Conservation (phyloP, 1,140 invertebrate genomes). For the Theocolax elegans region DNA sequence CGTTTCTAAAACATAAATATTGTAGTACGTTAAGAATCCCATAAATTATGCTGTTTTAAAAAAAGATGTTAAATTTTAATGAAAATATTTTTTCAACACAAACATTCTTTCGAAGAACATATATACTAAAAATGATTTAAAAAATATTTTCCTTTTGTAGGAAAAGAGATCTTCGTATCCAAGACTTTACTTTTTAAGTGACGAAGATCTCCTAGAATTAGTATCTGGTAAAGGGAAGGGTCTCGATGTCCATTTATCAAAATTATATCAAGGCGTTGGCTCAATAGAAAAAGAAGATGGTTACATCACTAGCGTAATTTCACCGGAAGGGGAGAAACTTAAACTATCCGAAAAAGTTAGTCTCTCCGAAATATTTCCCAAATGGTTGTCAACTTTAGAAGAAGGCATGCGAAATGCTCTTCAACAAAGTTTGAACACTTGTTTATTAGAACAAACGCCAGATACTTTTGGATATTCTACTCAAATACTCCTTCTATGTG, state of each 20-base stretch:
- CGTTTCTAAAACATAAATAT: no score
- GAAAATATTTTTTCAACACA: no score
- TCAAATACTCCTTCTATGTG: constrained; percentile 60
- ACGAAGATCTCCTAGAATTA: constrained; percentile 95
- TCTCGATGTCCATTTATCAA: constrained; percentile 93
- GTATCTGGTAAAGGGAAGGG: constrained; percentile 84
- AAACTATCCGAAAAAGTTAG: constrained; percentile 79
- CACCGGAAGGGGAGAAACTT: constrained; percentile 88
- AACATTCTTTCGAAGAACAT: no score
- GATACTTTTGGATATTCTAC: constrained; percentile 61
- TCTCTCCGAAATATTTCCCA: constrained; percentile 55
- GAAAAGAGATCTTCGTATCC: constrained; percentile 95
- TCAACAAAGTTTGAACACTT: constrained; percentile 56
- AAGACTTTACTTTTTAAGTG: constrained; percentile 95
- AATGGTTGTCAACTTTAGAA: constrained; percentile 61
- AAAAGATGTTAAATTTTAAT: no score
- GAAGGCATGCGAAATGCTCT: constrained; percentile 55
- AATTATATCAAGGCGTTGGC: constrained; percentile 92
- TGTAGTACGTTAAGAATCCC: no score
- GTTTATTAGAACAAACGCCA: constrained; percentile 53
- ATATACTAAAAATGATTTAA: no score
- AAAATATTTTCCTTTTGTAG: constrained; percentile 67
- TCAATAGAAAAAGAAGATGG: constrained; percentile 76
- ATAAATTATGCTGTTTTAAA: no score
- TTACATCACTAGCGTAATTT: constrained; percentile 76